Evolutionary conservation across 2,797 vertebrate species (phyloP).

Genomic region (Ambastaia sidthimunki): DNA sequence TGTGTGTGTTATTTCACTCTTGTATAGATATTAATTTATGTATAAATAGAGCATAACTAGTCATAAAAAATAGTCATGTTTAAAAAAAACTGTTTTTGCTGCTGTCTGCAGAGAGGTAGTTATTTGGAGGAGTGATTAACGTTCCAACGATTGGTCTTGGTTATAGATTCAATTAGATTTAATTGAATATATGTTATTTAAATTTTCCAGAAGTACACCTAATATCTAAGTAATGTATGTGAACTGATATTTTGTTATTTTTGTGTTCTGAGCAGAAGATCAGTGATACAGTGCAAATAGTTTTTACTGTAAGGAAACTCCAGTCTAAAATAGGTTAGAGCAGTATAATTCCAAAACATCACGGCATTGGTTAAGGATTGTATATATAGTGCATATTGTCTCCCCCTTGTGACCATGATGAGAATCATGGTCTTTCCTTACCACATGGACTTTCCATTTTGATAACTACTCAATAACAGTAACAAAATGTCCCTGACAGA

Average conservation of each 20-base stretch:
- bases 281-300: no score
- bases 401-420: constrained; percentile 53
- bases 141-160: neutral
- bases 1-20: neutral
- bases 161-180: neutral
- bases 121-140: neutral
- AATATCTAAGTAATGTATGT: no score
- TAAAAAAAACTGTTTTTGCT: no score
- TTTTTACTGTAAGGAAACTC: neutral
- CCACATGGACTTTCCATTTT: neutral
- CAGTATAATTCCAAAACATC: neutral
- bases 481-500: neutral
- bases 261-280: no score
- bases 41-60: neutral
- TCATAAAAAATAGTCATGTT: neutral
- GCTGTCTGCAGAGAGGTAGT: no score
- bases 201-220: neutral
- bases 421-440: no score
- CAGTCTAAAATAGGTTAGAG: no score
- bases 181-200: neutral
- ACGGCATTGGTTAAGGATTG: neutral
- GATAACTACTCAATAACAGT: neutral
- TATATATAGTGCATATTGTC: constrained; percentile 12
- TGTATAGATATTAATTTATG: neutral
- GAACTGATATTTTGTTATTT: no score